Percentiles rank a stretch among this genome's conserved stretches.
Evolutionary conservation across 2,888 invertebrate genomes (phyloP).

Genomic region (Leptura quadrifasciata): DNA sequence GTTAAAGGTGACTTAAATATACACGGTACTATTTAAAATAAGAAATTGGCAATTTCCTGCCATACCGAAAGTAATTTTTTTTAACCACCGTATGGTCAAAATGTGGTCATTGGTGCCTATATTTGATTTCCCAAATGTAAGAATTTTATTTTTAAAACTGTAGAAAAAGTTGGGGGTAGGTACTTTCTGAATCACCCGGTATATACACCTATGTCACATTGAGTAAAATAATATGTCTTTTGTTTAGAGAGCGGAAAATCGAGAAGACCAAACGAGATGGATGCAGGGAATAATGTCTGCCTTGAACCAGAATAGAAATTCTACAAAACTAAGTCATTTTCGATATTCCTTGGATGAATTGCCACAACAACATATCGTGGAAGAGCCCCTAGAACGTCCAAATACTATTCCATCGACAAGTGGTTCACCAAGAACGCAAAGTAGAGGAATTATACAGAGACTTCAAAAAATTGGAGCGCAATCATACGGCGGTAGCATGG

Average conservation of each 20-base stretch:
- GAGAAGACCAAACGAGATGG: constrained; percentile 75
- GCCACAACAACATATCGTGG: constrained; percentile 33
- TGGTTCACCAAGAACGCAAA: constrained; percentile 41
- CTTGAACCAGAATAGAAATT: constrained; percentile 67
- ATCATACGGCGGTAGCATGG: constrained; percentile 64
- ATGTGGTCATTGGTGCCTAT: too few relatives aligned
- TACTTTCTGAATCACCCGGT: too few relatives aligned
- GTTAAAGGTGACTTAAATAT: too few relatives aligned
- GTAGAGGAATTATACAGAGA: constrained; percentile 63
- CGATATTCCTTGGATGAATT: constrained; percentile 71
- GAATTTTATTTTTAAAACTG: too few relatives aligned
- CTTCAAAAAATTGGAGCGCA: constrained; percentile 68
- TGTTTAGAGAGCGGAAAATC: constrained; percentile 73
- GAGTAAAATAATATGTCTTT: constrained; percentile 25
- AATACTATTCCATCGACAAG: constrained; percentile 53
- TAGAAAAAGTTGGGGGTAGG: too few relatives aligned
- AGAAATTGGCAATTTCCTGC: too few relatives aligned
- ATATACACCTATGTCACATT: too few relatives aligned
- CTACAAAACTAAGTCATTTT: constrained; percentile 69
- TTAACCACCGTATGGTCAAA: too few relatives aligned
- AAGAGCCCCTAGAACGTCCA: constrained; percentile 50
- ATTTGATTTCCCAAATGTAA: too few relatives aligned
- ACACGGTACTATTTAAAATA: too few relatives aligned
- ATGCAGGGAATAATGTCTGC: constrained; percentile 74
- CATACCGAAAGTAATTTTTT: too few relatives aligned